Evolutionary conservation across 2,888 invertebrate genomes (phyloP).

Genomic region (Lasius platythorax): DNA sequence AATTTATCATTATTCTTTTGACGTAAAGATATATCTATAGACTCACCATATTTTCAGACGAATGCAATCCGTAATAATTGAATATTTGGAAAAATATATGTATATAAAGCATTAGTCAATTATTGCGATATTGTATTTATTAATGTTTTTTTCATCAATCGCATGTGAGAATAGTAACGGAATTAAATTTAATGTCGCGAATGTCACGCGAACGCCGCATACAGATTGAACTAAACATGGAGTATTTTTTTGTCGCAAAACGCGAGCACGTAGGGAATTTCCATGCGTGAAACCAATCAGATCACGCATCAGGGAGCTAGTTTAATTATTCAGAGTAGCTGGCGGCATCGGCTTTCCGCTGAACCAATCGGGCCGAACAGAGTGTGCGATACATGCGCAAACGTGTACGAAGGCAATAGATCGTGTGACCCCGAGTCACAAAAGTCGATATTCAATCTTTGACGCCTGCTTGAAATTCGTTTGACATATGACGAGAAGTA

Average conservation of each 20-base stretch:
- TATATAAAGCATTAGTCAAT: not conserved
- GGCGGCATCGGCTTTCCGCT: slow-evolving; percentile 72
- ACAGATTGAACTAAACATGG: slow-evolving; percentile 29
- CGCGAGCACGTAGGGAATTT: slow-evolving; percentile 38
- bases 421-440: slow-evolving; percentile 23
- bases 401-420: slow-evolving; percentile 47
- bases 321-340: slow-evolving; percentile 78
- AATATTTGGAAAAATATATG: not conserved
- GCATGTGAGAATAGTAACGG: not conserved
- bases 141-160: not conserved
- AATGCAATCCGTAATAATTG: not conserved
- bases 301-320: slow-evolving; percentile 69
- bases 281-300: slow-evolving; percentile 66
- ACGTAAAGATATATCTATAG: not conserved
- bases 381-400: slow-evolving; percentile 39
- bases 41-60: not conserved
- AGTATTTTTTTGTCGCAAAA: slow-evolving; percentile 38
- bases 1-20: not conserved
- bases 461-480: slow-evolving; percentile 48
- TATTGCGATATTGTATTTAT: not conserved
- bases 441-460: slow-evolving; percentile 50
- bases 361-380: slow-evolving; percentile 72
- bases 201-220: slow-evolving; percentile 45
- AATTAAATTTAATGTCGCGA: slow-evolving; percentile 19
- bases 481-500: slow-evolving; percentile 50